A percentile compares a stretch with the other conserved stretches of the same genome.
Evolutionary conservation across 2,797 vertebrate genomes (phyloP).

Genomic region (Lutjanus argentimaculatus): DNA sequence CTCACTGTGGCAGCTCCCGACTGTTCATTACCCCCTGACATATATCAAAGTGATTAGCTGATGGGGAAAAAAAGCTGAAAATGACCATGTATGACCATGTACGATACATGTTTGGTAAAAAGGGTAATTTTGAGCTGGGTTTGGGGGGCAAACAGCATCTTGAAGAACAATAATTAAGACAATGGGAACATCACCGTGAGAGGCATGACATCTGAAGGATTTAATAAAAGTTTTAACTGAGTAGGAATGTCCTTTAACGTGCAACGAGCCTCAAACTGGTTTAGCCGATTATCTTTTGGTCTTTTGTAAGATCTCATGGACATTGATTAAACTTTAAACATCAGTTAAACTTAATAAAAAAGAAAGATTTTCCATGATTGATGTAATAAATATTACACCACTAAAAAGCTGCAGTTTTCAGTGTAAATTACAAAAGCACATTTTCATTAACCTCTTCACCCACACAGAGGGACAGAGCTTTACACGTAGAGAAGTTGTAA

Average conservation of each 20-base stretch:
- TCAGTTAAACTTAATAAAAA: not conserved
- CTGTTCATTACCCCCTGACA: not conserved
- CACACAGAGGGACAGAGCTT: slow-evolving; percentile 20
- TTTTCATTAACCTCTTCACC: slow-evolving; percentile 24
- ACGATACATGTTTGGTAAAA: not conserved
- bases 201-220: not conserved
- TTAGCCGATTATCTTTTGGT: not conserved
- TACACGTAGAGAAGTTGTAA: slow-evolving; percentile 41
- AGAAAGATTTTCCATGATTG: not conserved
- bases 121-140: not conserved
- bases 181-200: too few relatives aligned
- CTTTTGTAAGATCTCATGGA: not conserved
- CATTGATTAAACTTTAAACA: not conserved
- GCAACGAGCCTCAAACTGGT: not conserved
- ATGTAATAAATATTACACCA: not conserved
- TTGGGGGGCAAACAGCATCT: too few relatives aligned
- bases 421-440: slow-evolving; percentile 7
- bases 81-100: too few relatives aligned
- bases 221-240: not conserved
- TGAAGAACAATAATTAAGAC: too few relatives aligned
- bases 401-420: not conserved
- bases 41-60: not conserved
- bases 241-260: not conserved
- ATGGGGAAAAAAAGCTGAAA: not conserved
- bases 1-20: not conserved